These are phyloP conservation scores for Brachypalpus laphriformis DNA, from an alignment of 2,888 invertebrate genomes.

Conservation along the genomic window DNA sequence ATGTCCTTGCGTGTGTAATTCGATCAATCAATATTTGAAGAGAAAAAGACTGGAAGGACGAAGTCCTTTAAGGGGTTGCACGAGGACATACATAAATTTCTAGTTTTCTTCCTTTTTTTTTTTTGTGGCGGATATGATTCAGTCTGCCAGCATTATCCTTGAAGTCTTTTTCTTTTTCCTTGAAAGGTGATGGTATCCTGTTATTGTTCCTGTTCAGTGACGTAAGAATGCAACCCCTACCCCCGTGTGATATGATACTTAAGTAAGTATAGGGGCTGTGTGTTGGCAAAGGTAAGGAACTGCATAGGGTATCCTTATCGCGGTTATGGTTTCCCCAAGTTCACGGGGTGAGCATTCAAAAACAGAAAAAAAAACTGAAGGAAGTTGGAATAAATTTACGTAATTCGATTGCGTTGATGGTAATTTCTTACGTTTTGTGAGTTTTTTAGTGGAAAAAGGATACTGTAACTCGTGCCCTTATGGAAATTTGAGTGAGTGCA, in stretches of 20 bases:
- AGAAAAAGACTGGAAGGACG: constrained; percentile 5
- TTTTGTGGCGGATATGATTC: constrained; percentile 21
- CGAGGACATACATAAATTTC: constrained; percentile 38
- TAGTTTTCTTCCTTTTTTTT: constrained; percentile 49
- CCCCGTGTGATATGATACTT: constrained; percentile 62
- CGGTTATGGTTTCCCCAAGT: constrained; percentile 66
- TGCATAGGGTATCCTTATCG: constrained; percentile 61
- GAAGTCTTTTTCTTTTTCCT: constrained; percentile 10
- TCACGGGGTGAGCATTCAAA: constrained; percentile 60
- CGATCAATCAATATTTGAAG: constrained; percentile 68
- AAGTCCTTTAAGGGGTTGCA: constrained; percentile 48
- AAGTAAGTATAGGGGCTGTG: constrained; percentile 64
- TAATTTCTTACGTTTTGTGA: constrained; percentile 47
- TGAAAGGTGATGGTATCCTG: constrained; percentile 53
- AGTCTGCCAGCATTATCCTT: constrained; percentile 62
- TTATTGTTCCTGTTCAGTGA: constrained; percentile 65
- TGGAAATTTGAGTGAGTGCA: constrained; percentile 55
- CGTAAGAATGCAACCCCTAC: constrained; percentile 66
- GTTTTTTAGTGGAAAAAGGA: constrained; percentile 46
- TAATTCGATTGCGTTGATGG: constrained; percentile 68
- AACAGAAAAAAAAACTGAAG: constrained; percentile 28
- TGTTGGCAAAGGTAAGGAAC: constrained; percentile 62
- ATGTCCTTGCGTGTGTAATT: constrained; percentile 49
- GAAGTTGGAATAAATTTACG: constrained; percentile 72
- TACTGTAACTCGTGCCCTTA: constrained; percentile 67